Conservation (phyloP, 2,797 vertebrate species). For the Botia almorhae region DNA sequence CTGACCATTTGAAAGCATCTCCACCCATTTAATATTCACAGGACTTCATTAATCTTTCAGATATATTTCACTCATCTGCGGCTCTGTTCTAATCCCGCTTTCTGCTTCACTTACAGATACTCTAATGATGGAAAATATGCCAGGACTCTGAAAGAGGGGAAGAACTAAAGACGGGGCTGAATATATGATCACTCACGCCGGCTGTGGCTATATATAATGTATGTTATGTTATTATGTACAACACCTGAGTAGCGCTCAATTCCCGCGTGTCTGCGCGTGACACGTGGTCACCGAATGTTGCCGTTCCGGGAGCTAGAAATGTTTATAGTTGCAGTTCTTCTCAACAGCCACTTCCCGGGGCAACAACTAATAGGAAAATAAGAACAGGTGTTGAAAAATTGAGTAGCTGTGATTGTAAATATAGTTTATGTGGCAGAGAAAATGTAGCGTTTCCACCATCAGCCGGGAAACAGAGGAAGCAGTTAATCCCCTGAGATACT, state of each 20-base stretch:
- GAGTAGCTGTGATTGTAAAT: constrained; percentile 83
- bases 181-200: constrained; percentile 24
- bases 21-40: constrained; percentile 66
- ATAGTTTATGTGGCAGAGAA: constrained; percentile 80
- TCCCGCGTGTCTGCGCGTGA: constrained; percentile 4
- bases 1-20: constrained; percentile 63
- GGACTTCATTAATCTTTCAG: constrained; percentile 74
- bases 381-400: constrained; percentile 77
- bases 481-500: constrained; percentile 76
- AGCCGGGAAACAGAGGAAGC: constrained; percentile 75
- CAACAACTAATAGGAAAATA: constrained; percentile 74
- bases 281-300: constrained; percentile 19
- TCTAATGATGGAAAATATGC: constrained; percentile 7
- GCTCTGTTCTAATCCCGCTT: constrained; percentile 33
- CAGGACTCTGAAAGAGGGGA: constrained; percentile 1
- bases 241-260: constrained; percentile 14
- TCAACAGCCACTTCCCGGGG: constrained; percentile 62
- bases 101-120: constrained; percentile 33
- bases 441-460: constrained; percentile 76
- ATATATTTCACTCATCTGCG: constrained; percentile 60
- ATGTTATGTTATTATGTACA: constrained; percentile 22
- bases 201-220: constrained; percentile 10
- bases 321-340: constrained; percentile 48
- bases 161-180: constrained; percentile 4
- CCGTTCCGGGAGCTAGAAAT: constrained; percentile 28